Base-by-base conservation (phyloP, 2,113 vertebrate genomes). In the Bufo gargarizans region DNA sequence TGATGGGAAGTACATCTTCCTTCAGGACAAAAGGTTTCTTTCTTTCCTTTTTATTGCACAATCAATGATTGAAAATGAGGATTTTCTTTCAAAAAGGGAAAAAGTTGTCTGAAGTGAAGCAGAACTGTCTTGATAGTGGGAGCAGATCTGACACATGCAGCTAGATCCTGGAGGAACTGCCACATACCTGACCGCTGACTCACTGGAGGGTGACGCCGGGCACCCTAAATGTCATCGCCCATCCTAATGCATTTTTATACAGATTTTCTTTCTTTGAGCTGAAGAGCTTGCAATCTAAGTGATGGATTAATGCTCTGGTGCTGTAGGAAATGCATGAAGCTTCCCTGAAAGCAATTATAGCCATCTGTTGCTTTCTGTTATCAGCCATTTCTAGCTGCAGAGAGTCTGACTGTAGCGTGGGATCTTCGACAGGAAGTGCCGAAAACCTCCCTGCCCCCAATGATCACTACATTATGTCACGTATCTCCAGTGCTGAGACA, bases 51-150 rank as follows among this genome's bases (percentile, higher is more conserved):
- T 69, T 13, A 6, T 69, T 84, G 82, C 61, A 50, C 82, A 83
- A 50, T 14, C 81, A 84, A 33, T 17, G 19, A 71, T 43, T 69
- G 61, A 49, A 17, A 82, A 50, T 53, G 45, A 69, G 71, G n/a
- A 53, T 69, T 84, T 84, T 50, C 33, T 65, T 82, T 63, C 22
- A n/a, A 67, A 33, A 69, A n/a, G 4, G 76, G 19, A 78, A 56
- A 79, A 79, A 53, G 77, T 80, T 14, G 17, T 61, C 19, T 43
- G 33, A 50, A 50, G 13, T 81, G 7, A 17, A 45, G 33, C 33
- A 59, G 55, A 61, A 81, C 43, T 8, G 2, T 11, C 22, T 58
- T 81, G 59, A 17, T 61, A 61, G 45, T 61, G 13, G 61, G n/a
- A 4, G 20, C 53, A 43, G 9, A 33, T 79, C n/a, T 22, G 63